phyloP scores from a whole-genome alignment of 2,888 invertebrate species.

The Ophion slaviceki region DNA sequence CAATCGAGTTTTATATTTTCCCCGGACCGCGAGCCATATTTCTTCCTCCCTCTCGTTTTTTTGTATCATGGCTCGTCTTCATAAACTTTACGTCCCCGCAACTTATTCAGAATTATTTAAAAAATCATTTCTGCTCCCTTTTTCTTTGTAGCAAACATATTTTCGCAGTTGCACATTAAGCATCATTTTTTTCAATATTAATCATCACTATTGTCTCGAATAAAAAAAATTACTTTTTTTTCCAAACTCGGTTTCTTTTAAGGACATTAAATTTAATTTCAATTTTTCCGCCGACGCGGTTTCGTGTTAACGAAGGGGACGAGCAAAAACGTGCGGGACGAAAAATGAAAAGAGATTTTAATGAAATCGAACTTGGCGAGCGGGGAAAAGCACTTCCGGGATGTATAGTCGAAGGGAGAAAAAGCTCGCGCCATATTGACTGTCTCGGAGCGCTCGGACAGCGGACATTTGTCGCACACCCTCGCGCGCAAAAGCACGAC shows the following conservation, averaged over 20 bases:
- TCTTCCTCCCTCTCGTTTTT: constrained; percentile 19
- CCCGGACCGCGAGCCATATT: constrained; percentile 51
- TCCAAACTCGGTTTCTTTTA: not conserved
- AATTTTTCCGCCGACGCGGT: too few species aligned
- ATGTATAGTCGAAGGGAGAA: constrained; percentile 6
- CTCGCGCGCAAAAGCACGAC: constrained; percentile 23
- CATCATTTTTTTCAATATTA: not conserved
- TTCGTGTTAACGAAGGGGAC: not conserved
- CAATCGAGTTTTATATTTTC: constrained; percentile 59
- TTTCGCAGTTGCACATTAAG: not conserved
- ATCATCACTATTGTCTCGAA: not conserved
- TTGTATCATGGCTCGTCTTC: not conserved
- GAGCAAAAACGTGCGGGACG: not conserved
- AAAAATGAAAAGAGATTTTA: not conserved
- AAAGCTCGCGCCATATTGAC: constrained; percentile 20
- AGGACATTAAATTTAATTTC: too few species aligned
- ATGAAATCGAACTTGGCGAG: not conserved
- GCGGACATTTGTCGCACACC: constrained; percentile 51
- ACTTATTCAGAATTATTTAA: not conserved
- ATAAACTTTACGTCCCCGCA: not conserved
- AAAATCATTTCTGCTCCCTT: not conserved
- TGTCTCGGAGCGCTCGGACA: constrained; percentile 38
- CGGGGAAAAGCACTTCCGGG: not conserved
- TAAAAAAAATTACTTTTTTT: not conserved
- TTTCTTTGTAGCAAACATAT: not conserved